Conservation (phyloP, 2,113 vertebrate species). For the Toxotes jaculatrix region DNA sequence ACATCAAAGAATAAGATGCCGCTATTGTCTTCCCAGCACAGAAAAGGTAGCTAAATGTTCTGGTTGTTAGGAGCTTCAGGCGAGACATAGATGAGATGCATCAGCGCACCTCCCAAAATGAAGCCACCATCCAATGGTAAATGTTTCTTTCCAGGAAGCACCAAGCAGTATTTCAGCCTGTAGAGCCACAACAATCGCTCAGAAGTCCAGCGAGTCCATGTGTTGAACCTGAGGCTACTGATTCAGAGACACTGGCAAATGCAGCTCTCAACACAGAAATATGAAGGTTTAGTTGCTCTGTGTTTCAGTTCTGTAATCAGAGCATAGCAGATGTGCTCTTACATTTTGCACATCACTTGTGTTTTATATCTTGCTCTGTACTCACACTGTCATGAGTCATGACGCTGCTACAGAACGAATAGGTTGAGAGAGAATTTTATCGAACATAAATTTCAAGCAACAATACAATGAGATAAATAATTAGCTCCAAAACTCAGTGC, state of each 20-base stretch:
- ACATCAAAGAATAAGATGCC: not conserved
- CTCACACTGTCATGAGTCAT: conserved; percentile 29
- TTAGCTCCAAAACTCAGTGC: conserved; percentile 63
- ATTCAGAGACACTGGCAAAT: conserved; percentile 34
- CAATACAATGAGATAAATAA: conserved; percentile 67
- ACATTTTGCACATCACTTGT: conserved; percentile 9
- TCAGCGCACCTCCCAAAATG: not conserved
- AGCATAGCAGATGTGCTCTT: conserved; percentile 31
- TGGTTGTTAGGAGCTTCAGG: conserved; percentile 35
- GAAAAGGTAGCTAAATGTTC: conserved; percentile 11
- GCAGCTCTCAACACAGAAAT: not conserved
- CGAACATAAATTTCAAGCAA: conserved; percentile 44
- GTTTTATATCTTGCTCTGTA: conserved; percentile 29
- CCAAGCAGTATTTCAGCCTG: conserved; percentile 20
- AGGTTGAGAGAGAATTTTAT: conserved; percentile 33
- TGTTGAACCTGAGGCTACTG: conserved; percentile 47
- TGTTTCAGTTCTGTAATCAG: conserved; percentile 49
- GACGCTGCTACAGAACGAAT: conserved; percentile 15
- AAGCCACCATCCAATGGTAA: conserved; percentile 32
- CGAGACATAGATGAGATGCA: not conserved
- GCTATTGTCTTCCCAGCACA: not conserved
- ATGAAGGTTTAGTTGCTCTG: conserved; percentile 12
- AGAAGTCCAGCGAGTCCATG: conserved; percentile 13
- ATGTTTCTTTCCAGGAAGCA: conserved; percentile 31
- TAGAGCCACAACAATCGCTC: not conserved